Conservation (phyloP, 2,888 invertebrate species). For the Lepidocyrtinus sp. region DNA sequence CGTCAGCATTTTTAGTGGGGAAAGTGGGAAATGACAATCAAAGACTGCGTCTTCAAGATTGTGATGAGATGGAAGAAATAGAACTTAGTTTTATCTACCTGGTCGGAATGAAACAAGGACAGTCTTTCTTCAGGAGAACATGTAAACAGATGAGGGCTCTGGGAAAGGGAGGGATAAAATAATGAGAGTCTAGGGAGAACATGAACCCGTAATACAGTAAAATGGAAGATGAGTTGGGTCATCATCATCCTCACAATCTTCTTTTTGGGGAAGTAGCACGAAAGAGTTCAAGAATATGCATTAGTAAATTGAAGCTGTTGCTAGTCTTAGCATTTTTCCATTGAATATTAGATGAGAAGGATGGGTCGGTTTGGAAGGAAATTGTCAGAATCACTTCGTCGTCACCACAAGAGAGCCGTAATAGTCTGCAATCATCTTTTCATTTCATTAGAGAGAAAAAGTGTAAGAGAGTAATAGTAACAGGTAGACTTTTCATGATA, state of each 20-base stretch:
- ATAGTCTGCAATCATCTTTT: conserved; percentile 41
- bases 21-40: background rate
- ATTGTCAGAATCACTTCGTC: conserved; percentile 48
- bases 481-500: background rate
- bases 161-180: background rate
- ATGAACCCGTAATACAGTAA: conserved; percentile 16
- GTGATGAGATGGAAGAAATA: conserved; percentile 5
- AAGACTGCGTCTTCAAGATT: background rate
- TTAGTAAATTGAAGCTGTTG: conserved; percentile 37
- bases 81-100: background rate
- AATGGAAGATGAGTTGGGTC: conserved; percentile 41
- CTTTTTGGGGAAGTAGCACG: conserved; percentile 23
- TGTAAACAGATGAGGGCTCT: background rate
- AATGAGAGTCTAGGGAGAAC: conserved; percentile 49
- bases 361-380: conserved; percentile 37
- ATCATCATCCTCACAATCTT: conserved; percentile 38
- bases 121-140: no score
- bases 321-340: conserved; percentile 11
- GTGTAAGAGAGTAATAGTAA: background rate
- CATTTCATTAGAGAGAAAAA: conserved; percentile 43
- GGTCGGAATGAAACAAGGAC: background rate
- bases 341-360: conserved; percentile 25
- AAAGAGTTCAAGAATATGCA: conserved; percentile 40
- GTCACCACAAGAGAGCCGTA: conserved; percentile 51
- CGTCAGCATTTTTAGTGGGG: background rate